Evolutionary conservation across 2,888 invertebrate genomes (phyloP).

Genomic region (Cantharis rustica): DNA sequence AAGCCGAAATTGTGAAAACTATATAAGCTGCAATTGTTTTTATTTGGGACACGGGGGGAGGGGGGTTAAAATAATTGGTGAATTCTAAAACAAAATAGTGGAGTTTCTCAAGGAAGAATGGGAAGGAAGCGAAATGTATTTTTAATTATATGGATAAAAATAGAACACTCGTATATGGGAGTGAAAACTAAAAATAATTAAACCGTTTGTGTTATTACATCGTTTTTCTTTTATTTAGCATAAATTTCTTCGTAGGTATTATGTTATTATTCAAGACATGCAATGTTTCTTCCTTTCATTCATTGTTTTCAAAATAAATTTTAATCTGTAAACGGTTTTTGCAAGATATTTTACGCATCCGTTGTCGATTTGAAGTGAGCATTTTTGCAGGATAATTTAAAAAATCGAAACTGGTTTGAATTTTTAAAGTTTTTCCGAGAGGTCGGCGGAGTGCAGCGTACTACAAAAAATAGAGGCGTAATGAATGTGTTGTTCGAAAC

Average conservation of each 20-base stretch:
- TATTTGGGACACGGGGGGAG: too few species aligned
- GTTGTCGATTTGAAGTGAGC: conserved; percentile 13
- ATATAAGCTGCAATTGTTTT: too few species aligned
- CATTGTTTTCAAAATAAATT: conserved; percentile 49
- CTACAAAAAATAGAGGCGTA: neutral
- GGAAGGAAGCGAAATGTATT: neutral
- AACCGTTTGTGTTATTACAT: neutral
- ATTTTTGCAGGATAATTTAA: neutral
- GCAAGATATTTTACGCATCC: conserved; percentile 30
- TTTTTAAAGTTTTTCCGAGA: conserved; percentile 3
- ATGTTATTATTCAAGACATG: conserved; percentile 51
- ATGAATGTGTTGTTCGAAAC: neutral
- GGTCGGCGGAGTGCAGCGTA: neutral
- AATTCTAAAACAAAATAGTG: too few species aligned
- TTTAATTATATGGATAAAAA: neutral
- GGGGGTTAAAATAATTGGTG: too few species aligned
- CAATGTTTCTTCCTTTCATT: conserved; percentile 52
- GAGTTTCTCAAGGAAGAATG: neutral
- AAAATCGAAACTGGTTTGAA: neutral
- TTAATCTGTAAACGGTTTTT: conserved; percentile 45
- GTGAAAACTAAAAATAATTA: neutral
- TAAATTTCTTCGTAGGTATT: conserved; percentile 22
- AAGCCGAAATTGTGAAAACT: too few species aligned
- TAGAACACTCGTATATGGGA: neutral
- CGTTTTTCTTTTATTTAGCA: neutral